A percentile compares a stretch with the other conserved stretches of the same genome.
Conservation (phyloP, 2,797 vertebrate species). For the Platyrinchus mystaceus region DNA sequence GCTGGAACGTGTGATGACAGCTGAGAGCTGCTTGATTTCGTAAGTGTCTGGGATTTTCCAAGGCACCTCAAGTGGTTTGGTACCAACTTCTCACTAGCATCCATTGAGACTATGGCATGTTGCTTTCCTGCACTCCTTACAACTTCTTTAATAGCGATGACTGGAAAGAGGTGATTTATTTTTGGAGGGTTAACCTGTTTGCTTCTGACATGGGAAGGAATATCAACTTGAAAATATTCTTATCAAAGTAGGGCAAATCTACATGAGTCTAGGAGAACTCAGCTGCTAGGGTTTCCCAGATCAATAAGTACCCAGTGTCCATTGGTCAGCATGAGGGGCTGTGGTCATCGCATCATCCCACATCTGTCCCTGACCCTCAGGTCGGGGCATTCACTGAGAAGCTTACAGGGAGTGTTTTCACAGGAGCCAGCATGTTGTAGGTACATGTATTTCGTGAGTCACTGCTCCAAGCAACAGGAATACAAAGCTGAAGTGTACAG, state of each 20-base stretch:
- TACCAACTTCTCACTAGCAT: not conserved
- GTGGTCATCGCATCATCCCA: not conserved
- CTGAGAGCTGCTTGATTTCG: not conserved
- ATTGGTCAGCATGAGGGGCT: not conserved
- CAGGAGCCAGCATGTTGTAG: not conserved
- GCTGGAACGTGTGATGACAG: not conserved
- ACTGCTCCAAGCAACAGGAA: not conserved
- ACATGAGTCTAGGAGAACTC: not conserved
- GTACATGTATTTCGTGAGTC: not conserved
- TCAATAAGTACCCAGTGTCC: not conserved
- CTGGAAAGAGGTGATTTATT: not conserved
- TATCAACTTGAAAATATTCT: not conserved
- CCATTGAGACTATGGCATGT: accelerated
- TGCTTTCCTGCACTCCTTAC: not conserved
- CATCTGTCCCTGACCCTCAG: not conserved
- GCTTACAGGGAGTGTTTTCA: not conserved
- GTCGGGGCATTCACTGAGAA: not conserved
- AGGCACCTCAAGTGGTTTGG: not conserved
- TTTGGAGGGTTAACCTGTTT: not conserved
- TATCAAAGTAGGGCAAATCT: not conserved
- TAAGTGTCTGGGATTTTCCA: not conserved
- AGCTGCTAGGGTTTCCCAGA: not conserved
- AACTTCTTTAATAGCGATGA: accelerated
- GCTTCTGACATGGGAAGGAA: not conserved
- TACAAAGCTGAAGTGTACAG: not conserved